Base-by-base conservation (phyloP, 2,113 vertebrate genomes). In the Epinephelus lanceolatus region DNA sequence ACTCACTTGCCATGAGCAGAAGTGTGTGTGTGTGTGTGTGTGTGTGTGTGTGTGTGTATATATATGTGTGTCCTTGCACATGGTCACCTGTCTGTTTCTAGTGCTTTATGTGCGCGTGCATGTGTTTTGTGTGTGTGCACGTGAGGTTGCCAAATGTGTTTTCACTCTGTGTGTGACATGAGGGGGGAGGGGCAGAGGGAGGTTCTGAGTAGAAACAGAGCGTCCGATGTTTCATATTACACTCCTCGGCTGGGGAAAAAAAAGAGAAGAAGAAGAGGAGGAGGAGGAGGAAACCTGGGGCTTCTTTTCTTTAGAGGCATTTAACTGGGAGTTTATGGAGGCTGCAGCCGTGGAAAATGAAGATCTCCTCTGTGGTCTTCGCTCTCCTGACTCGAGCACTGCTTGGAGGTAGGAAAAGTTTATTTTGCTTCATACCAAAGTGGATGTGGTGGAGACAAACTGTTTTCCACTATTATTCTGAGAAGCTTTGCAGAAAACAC, bases 321-420 rank as follows among this genome's bases (percentile, higher is more conserved):
- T 89, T 75, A 89, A 85, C 78, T 87, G 25, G 40, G 68, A 87
- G 88, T 95, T 92, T 94, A 93, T 95, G 92, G 95, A 94, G 94
- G 85, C 88, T 84, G 84, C 91, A 83, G 88, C 80, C 19, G 89
- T 91, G 93, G 90, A 96, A 94, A 94, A 96, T 96, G 96, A 94
- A 95, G 92, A 91, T 95, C 93, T 94, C 73, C 71, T 91, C 92
- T 77, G 91, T 94, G 87, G 68, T 95, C 57, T 88, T 93, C 23
- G 88, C 93, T 91, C 81, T 96, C 71, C 91, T 96, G 84, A 91
- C 86, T 86, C 93, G 73, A 79, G 77, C 86, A 2, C 88, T 96
- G 42, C 80, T 92, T 62, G 88, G 68, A 94, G 95, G 96, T 96
- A 95, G 90, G 95, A 78, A 80, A 76, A 42, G 60, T 79, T 61